Conservation (phyloP, 2,113 vertebrate species). For the Clarias batrachus region DNA sequence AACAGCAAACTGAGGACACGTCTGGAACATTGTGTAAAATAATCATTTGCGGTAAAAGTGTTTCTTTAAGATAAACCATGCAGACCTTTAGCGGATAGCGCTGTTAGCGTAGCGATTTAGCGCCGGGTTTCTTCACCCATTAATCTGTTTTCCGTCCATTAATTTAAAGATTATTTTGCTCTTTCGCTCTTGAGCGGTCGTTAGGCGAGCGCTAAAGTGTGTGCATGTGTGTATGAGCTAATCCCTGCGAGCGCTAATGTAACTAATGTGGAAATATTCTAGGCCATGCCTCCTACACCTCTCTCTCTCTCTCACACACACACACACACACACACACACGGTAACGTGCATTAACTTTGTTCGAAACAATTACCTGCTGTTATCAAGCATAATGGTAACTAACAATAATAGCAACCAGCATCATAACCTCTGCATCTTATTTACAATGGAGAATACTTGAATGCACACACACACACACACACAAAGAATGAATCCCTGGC, state of each 20-base stretch:
- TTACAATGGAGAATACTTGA: background rate
- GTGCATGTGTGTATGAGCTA: background rate
- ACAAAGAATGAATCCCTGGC: background rate
- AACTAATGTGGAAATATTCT: conserved; percentile 29
- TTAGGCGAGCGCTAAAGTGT: background rate
- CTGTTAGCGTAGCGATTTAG: background rate
- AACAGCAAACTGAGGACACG: background rate
- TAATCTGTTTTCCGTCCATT: background rate
- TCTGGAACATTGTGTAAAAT: background rate
- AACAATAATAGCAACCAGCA: background rate
- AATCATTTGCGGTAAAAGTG: too few species aligned
- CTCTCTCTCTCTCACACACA: conserved; percentile 11
- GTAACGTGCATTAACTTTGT: conserved; percentile 31
- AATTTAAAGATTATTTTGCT: background rate
- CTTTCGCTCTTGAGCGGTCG: background rate
- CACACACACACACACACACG: conserved; percentile 7
- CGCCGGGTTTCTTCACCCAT: background rate
- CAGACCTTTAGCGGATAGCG: background rate
- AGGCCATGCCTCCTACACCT: background rate
- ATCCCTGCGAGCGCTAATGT: conserved; percentile 18
- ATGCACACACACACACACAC: background rate
- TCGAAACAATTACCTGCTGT: conserved; percentile 1
- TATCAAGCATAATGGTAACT: background rate
- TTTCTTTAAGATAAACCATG: background rate
- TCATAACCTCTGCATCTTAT: background rate